phyloP scores from a whole-genome alignment of 2,888 invertebrate species.

The Nezara viridula region DNA sequence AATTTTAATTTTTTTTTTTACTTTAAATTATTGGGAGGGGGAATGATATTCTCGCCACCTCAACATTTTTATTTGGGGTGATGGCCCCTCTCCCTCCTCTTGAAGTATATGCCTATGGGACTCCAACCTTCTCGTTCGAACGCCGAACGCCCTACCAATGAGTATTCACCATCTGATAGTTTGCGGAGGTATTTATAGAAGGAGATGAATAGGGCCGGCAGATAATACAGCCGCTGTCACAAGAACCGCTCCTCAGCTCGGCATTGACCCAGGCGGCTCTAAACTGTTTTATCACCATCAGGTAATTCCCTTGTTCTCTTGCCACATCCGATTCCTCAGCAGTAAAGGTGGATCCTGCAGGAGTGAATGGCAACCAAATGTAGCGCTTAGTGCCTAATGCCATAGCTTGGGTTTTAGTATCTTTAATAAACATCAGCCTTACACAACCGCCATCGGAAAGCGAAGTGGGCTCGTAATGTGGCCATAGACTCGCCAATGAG shows the following conservation, averaged over 20 bases:
- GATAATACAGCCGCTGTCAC: not conserved
- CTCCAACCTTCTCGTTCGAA: not conserved
- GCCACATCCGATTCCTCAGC: not conserved
- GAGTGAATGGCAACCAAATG: not conserved
- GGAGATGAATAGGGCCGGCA: not conserved
- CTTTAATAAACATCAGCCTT: constrained; percentile 27
- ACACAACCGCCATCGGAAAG: not conserved
- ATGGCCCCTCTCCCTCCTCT: no score
- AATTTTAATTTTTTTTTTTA: no score
- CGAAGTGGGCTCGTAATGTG: not conserved
- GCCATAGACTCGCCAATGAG: not conserved
- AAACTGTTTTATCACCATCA: not conserved
- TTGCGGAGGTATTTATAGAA: not conserved
- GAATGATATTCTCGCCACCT: no score
- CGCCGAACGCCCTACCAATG: not conserved
- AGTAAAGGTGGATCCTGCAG: not conserved
- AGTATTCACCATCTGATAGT: not conserved
- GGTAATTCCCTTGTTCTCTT: constrained; percentile 15
- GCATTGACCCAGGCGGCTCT: not conserved
- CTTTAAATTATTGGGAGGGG: no score
- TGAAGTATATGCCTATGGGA: no score
- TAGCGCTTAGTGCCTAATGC: not conserved
- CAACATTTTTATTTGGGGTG: no score
- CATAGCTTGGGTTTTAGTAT: not conserved
- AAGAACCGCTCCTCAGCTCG: not conserved